These are phyloP conservation scores for Cheiracanthium punctorium DNA, from an alignment of 2,888 invertebrate genomes.

Conservation along the genomic window DNA sequence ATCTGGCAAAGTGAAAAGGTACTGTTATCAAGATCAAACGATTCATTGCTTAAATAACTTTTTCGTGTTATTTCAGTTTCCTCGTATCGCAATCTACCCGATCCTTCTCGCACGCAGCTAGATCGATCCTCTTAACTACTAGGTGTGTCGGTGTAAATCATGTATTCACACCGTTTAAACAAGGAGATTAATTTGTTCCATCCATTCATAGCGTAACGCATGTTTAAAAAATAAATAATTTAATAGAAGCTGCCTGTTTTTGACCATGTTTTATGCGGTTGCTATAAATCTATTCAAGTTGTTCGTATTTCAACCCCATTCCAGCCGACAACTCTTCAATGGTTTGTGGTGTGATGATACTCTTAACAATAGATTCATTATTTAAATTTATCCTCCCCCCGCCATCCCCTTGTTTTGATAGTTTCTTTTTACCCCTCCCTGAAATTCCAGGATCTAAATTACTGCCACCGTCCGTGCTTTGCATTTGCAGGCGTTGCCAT, in stretches of 20 bases:
- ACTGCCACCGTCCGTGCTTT: constrained; percentile 12
- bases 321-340: background rate
- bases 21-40: too few relatives aligned
- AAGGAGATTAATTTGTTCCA: background rate
- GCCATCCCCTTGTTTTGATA: background rate
- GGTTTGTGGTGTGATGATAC: background rate
- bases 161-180: background rate
- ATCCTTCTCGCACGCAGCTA: too few relatives aligned
- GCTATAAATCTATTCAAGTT: background rate
- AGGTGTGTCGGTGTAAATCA: background rate
- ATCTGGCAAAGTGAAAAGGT: too few relatives aligned
- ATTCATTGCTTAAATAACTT: too few relatives aligned
- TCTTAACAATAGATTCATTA: constrained; percentile 11
- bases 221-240: background rate
- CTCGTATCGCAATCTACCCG: too few relatives aligned
- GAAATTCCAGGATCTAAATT: constrained; percentile 8
- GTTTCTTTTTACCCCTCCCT: background rate
- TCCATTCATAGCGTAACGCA: background rate
- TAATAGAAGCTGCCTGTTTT: background rate
- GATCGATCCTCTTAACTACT: too few relatives aligned
- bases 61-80: too few relatives aligned
- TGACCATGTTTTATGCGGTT: background rate
- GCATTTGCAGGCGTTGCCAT: constrained; percentile 23
- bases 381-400: background rate
- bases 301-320: background rate